Conservation (phyloP, 2,888 invertebrate genomes). For the Lagria hirta region DNA sequence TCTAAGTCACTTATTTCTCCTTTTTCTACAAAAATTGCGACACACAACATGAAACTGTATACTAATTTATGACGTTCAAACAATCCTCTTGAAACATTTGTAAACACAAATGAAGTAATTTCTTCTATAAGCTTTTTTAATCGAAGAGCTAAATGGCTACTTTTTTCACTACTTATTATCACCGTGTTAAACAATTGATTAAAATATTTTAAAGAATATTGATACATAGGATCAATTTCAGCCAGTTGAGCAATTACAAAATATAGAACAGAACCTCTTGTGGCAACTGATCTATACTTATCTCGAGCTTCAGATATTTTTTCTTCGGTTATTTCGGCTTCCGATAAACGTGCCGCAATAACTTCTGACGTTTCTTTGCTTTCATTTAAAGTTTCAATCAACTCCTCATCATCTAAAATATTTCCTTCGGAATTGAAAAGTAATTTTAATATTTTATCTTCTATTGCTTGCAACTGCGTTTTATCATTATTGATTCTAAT, state of each 20-base stretch:
- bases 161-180: conserved; percentile 73
- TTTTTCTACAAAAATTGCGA: conserved; percentile 70
- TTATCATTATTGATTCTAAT: conserved; percentile 84
- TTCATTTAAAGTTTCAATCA: conserved; percentile 87
- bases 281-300: conserved; percentile 82
- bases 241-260: conserved; percentile 87
- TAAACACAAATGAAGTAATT: conserved; percentile 80
- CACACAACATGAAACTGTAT: conserved; percentile 81
- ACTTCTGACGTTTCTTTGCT: conserved; percentile 91
- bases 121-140: conserved; percentile 71
- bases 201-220: conserved; percentile 90
- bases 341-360: conserved; percentile 82
- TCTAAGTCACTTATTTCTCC: conserved; percentile 62
- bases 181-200: conserved; percentile 71
- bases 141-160: conserved; percentile 65
- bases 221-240: conserved; percentile 95
- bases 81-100: conserved; percentile 85
- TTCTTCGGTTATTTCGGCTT: conserved; percentile 85
- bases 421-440: conserved; percentile 84
- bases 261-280: conserved; percentile 85
- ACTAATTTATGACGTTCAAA: conserved; percentile 90
- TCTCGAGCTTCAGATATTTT: conserved; percentile 83
- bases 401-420: conserved; percentile 90
- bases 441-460: conserved; percentile 85
- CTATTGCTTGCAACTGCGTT: conserved; percentile 78